Conservation (phyloP, 2,888 invertebrate genomes). For the Chaitophorus viminalis region DNA sequence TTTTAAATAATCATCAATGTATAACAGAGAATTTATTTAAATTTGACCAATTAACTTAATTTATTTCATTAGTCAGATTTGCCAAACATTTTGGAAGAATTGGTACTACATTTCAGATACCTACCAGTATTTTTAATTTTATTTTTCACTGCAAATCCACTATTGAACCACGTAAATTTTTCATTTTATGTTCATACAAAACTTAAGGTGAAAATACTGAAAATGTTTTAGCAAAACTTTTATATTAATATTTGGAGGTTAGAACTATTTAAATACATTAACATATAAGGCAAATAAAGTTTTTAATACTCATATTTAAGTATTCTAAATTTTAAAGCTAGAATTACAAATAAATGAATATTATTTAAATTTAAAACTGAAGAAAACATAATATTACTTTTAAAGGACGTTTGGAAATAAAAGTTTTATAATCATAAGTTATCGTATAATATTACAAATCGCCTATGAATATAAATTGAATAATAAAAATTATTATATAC, state of each 20-base stretch:
- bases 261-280: background rate
- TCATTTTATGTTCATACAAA: background rate
- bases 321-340: background rate
- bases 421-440: too few relatives aligned
- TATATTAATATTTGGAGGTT: slow-evolving; percentile 35
- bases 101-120: slow-evolving; percentile 8
- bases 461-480: too few relatives aligned
- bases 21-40: background rate
- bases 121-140: slow-evolving; percentile 22
- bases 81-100: background rate
- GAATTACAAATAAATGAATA: background rate
- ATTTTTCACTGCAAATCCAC: background rate
- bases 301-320: background rate
- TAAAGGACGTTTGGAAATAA: too few relatives aligned
- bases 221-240: slow-evolving; percentile 7
- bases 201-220: slow-evolving; percentile 15
- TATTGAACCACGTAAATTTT: background rate
- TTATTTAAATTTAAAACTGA: too few relatives aligned
- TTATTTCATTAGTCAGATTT: background rate
- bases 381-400: too few relatives aligned
- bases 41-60: background rate
- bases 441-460: too few relatives aligned
- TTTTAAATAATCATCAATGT: too few relatives aligned
- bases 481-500: too few relatives aligned
- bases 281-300: background rate